A percentile compares a stretch with the other conserved stretches of the same genome.
phyloP scores from a whole-genome alignment of 2,888 invertebrate genomes.

The Copidosoma aretas region DNA sequence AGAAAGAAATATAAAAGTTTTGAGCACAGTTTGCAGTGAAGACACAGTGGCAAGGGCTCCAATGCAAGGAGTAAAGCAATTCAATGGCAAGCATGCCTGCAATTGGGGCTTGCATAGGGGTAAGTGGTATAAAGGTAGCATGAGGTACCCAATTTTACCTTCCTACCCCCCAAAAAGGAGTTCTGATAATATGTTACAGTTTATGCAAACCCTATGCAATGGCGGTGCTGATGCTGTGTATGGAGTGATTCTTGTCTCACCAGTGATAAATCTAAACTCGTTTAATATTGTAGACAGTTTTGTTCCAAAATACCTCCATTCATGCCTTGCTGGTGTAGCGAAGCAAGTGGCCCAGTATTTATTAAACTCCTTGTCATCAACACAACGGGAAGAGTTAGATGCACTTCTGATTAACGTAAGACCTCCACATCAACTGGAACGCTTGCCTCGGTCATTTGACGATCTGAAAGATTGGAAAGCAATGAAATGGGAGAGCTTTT shows the following conservation, averaged over 20 bases:
- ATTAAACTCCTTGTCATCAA: too few species aligned
- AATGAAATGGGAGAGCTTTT: too few species aligned
- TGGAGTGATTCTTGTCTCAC: slow-evolving; percentile 20
- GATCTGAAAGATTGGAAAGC: too few species aligned
- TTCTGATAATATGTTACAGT: slow-evolving; percentile 15
- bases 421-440: too few species aligned
- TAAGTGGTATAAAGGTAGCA: slow-evolving; percentile 15
- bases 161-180: slow-evolving; percentile 12
- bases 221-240: background rate
- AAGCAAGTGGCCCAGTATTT: too few species aligned
- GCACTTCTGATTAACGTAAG: too few species aligned
- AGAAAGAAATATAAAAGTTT: slow-evolving; percentile 18
- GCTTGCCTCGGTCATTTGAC: too few species aligned
- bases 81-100: slow-evolving; percentile 35
- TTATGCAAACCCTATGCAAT: background rate
- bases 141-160: slow-evolving; percentile 33
- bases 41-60: slow-evolving; percentile 35
- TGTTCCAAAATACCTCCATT: slow-evolving; percentile 21
- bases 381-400: too few species aligned
- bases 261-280: slow-evolving; percentile 18
- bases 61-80: slow-evolving; percentile 30
- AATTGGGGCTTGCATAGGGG: slow-evolving; percentile 31
- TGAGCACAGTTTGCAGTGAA: slow-evolving; percentile 23
- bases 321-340: too few species aligned
- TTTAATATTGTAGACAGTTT: slow-evolving; percentile 28